Conservation (phyloP, 30 jellyfish, hydroid and myxozoan species). For the Mastigias papua region DNA sequence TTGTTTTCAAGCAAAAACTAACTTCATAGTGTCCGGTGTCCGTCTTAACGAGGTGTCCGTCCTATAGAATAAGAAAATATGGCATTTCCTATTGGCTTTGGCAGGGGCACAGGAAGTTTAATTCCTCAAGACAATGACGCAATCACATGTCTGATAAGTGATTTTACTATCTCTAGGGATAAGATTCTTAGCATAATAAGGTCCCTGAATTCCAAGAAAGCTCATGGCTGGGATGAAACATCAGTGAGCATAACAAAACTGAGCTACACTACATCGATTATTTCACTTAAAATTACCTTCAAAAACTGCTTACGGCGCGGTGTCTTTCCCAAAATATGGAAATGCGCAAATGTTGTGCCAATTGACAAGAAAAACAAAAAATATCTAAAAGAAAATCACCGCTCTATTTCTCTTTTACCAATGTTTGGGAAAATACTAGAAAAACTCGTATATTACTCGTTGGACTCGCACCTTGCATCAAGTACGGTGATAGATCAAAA, state of each 20-base stretch:
- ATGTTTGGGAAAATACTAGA: too few species aligned
- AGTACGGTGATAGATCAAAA: too few species aligned
- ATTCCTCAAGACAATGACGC: not conserved
- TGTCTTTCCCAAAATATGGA: not conserved
- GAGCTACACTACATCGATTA: not conserved
- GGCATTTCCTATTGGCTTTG: too few species aligned
- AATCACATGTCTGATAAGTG: not conserved
- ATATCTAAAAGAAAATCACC: too few species aligned
- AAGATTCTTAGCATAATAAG: not conserved
- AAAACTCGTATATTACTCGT: too few species aligned
- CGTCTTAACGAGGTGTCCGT: too few species aligned
- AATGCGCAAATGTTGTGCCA: not conserved
- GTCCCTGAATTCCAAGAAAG: not conserved
- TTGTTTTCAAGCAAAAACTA: too few species aligned
- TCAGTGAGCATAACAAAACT: not conserved
- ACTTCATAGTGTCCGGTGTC: too few species aligned
- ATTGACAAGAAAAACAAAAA: too few species aligned
- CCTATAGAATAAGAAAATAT: too few species aligned
- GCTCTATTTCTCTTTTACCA: too few species aligned
- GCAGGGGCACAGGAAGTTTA: not conserved
- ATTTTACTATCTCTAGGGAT: not conserved
- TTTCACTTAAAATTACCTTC: not conserved
- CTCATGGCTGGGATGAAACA: not conserved
- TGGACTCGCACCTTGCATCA: too few species aligned
- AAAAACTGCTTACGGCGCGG: not conserved